A percentile compares a stretch with the other conserved stretches of the same genome.
These are phyloP conservation scores for Microdon myrmicae DNA, from an alignment of 2,888 invertebrate genomes.

Conservation along the genomic window DNA sequence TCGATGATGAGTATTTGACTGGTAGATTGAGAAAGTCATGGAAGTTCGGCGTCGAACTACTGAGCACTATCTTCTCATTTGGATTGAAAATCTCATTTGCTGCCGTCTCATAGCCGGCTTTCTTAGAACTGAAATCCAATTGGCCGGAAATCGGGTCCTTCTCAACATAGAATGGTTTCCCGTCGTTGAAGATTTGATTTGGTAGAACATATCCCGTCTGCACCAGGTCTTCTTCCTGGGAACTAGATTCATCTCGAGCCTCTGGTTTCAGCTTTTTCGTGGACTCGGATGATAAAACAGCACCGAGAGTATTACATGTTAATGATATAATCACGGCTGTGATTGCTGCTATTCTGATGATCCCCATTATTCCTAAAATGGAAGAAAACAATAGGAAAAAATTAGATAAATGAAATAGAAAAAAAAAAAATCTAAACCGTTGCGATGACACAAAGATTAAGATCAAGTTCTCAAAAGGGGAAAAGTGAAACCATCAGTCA, in stretches of 20 bases:
- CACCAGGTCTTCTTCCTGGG: conserved; percentile 62
- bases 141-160: conserved; percentile 76
- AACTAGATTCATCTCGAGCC: conserved; percentile 58
- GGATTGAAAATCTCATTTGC: conserved; percentile 65
- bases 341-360: conserved; percentile 27
- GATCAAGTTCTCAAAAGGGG: neutral
- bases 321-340: too few species aligned
- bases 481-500: conserved; percentile 15
- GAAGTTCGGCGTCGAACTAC: conserved; percentile 72
- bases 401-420: too few species aligned
- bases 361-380: conserved; percentile 32
- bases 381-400: neutral
- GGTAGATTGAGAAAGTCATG: conserved; percentile 77
- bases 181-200: conserved; percentile 74
- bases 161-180: conserved; percentile 76
- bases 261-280: conserved; percentile 59
- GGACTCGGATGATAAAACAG: conserved; percentile 54
- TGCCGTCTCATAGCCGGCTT: conserved; percentile 65
- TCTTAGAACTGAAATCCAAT: conserved; percentile 72
- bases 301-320: conserved; percentile 28
- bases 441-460: too few species aligned
- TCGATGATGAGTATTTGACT: conserved; percentile 75
- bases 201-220: conserved; percentile 66
- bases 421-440: too few species aligned
- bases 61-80: conserved; percentile 72